Evolutionary conservation across 2,113 vertebrate species (phyloP), one percentile per base, ranked within the genome.

Genomic region (Lates calcarifer): DNA sequence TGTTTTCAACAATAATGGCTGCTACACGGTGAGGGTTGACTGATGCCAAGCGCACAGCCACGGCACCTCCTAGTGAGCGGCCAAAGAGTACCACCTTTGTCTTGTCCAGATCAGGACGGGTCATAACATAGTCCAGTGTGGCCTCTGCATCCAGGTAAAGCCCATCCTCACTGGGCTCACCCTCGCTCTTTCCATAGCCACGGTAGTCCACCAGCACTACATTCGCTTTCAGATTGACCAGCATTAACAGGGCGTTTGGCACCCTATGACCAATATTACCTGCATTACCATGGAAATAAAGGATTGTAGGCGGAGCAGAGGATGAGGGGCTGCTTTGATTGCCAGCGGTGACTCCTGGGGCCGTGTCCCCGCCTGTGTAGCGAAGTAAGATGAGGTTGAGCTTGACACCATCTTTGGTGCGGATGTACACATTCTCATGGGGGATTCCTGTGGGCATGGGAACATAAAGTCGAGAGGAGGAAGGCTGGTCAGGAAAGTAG

Each of bases 271-370:
- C 98, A 56, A 99, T 96, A 89, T 99, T 99, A 83, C 98, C 98
- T 6, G 98, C 98, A 0, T 99, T 99, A 12, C 98, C 98, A 0
- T 99, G 98, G 88, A 99, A 99, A 92, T 99, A 99, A 87, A 99
- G 96, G 74, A 99, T 93, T 60, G 98, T 99, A 35, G 98, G 98
- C 4, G 93, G 90, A 60, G 92, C 64, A 6, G 89, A 90, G 74
- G 92, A 90, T 37, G 95, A 92, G 62, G 96, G 95, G 53, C 85
- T 58, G 60, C 85, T 86, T 33, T 93, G 92, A 83, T 95, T 96
- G 70, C 94, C 95, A 0, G 95, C 82, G 14, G 96, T 90, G 66
- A 82, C 79, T 41, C 91, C 91, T 9, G 92, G 67, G 58, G 81
- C 70, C 3, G 17, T 5, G 56, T 94, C 96, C 72, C 98, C 98